phyloP scores from a whole-genome alignment of 2,888 invertebrate species.

The Drosophila atripex region DNA sequence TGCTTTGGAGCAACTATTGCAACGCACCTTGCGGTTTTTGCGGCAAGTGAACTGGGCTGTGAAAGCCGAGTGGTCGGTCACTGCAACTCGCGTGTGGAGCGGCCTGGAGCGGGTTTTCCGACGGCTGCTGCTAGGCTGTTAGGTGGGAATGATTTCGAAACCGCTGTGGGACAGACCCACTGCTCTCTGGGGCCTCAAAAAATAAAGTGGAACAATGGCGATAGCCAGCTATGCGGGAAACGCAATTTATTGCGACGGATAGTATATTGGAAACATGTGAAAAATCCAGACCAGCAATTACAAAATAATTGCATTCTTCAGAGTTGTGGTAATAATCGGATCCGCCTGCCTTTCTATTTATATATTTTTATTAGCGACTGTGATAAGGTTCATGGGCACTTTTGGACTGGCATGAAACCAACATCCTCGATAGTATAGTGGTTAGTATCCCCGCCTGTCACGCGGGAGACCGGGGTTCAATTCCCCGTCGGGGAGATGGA shows the following conservation, averaged over 20 bases:
- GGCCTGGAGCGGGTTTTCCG: conserved; percentile 31
- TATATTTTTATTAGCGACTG: conserved; percentile 1
- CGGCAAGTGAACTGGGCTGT: conserved; percentile 66
- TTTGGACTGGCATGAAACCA: accelerated
- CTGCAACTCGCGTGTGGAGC: conserved; percentile 42
- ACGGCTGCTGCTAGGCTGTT: conserved; percentile 42
- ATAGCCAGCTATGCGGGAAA: conserved; percentile 46
- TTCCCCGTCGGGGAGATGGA: conserved; percentile 64
- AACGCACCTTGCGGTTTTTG: conserved; percentile 79
- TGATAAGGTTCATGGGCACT: neutral
- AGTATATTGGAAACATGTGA: conserved; percentile 29
- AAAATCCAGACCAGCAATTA: conserved; percentile 32
- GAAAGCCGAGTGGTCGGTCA: conserved; percentile 42
- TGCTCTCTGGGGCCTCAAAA: conserved; percentile 41
- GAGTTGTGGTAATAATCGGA: too few species aligned
- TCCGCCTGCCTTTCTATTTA: neutral
- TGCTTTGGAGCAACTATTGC: conserved; percentile 50
- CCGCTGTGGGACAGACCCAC: conserved; percentile 62
- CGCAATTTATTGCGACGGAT: conserved; percentile 34
- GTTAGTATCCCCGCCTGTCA: conserved; percentile 69
- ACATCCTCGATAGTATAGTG: conserved; percentile 69
- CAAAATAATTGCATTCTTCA: neutral
- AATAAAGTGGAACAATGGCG: conserved; percentile 45
- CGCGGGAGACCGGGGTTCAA: conserved; percentile 65
- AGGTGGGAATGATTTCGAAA: conserved; percentile 69